Evolutionary conservation across 2,888 invertebrate species (phyloP).

Genomic region (Epistrophella euchroma): DNA sequence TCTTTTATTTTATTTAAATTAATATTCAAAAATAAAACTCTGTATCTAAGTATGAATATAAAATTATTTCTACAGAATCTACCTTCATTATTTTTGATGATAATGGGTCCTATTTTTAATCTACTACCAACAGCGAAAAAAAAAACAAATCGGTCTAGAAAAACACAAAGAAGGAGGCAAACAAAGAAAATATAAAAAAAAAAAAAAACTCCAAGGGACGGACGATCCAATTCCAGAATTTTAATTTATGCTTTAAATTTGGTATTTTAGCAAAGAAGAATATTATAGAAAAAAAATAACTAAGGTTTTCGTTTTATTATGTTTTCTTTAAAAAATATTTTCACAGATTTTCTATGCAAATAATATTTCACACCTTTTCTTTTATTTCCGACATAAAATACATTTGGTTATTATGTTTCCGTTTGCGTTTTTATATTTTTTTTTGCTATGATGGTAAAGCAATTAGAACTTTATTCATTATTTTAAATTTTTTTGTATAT

Average conservation of each 20-base stretch:
- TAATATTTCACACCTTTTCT: slow-evolving; percentile 22
- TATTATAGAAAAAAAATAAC: not conserved
- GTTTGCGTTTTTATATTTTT: slow-evolving; percentile 3
- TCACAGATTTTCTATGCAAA: slow-evolving; percentile 19
- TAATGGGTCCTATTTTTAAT: slow-evolving; percentile 2
- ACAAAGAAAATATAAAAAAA: slow-evolving; percentile 9
- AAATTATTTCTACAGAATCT: not conserved
- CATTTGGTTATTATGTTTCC: slow-evolving; percentile 22
- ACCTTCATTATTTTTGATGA: not conserved
- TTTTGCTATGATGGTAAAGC: not conserved
- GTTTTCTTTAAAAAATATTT: not conserved
- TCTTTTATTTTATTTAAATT: too few species aligned
- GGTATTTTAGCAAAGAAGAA: not conserved
- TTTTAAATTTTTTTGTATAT: not conserved
- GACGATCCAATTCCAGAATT: not conserved
- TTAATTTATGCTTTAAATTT: slow-evolving; percentile 18
- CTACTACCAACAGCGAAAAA: not conserved
- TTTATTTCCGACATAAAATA: slow-evolving; percentile 11
- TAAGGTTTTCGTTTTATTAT: not conserved
- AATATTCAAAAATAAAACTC: too few species aligned
- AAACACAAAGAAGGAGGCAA: not conserved
- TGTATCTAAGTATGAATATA: not conserved
- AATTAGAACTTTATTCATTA: slow-evolving; percentile 21
- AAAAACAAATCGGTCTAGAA: not conserved
- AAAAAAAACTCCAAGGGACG: not conserved